Conservation (phyloP, 1,140 invertebrate species). For the Cardiocondyla obscurior region DNA sequence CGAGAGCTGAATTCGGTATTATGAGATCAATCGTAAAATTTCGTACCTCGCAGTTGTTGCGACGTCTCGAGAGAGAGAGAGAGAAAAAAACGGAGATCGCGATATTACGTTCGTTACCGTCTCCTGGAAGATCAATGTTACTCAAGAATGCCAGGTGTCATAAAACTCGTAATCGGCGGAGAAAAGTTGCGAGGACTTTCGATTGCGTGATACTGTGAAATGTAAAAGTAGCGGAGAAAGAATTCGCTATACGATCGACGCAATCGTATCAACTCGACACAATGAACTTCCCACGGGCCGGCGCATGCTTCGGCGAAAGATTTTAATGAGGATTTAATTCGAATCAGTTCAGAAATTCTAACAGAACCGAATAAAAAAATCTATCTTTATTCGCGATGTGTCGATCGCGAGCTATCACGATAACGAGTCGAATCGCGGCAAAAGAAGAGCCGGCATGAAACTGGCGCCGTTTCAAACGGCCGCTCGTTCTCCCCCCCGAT, state of each 20-base stretch:
- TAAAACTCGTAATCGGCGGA: neutral
- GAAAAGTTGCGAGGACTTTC: neutral
- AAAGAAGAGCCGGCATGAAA: neutral
- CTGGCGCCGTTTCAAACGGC: neutral
- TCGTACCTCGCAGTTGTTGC: constrained; percentile 1
- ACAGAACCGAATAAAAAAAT: too few relatives aligned
- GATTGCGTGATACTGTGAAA: constrained; percentile 18
- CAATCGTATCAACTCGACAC: neutral
- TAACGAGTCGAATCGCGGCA: neutral
- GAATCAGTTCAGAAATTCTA: too few relatives aligned
- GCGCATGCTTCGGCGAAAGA: too few relatives aligned
- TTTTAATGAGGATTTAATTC: too few relatives aligned
- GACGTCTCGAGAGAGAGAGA: neutral
- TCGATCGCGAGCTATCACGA: neutral
- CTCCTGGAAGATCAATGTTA: neutral
- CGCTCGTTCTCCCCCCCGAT: constrained; percentile 16
- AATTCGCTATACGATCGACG: neutral
- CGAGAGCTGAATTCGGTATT: constrained; percentile 1
- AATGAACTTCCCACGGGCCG: too few relatives aligned
- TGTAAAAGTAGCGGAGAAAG: neutral
- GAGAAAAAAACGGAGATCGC: neutral
- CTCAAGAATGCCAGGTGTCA: constrained; percentile 1
- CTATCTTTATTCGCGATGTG: neutral
- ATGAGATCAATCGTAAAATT: constrained; percentile 10
- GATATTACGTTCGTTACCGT: neutral